phyloP scores from a whole-genome alignment of 2,797 vertebrate species.

The Chrosomus eos region DNA sequence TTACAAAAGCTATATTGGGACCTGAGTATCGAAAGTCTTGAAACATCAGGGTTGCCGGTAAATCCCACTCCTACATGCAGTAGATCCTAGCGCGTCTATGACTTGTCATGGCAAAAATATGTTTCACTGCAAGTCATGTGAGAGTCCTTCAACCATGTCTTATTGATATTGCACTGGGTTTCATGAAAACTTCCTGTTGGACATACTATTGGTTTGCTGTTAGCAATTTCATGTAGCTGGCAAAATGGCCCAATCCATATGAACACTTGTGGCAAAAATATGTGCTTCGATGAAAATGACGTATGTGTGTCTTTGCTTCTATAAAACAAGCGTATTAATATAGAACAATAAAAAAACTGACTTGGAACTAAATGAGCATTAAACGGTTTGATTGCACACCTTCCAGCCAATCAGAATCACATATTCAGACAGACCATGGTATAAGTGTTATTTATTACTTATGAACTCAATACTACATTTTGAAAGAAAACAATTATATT shows the following conservation, averaged over 20 bases:
- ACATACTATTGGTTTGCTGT: neutral
- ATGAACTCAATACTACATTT: neutral
- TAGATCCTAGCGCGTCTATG: neutral
- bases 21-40: neutral
- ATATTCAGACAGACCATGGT: neutral
- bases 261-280: neutral
- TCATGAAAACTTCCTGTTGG: neutral
- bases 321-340: too few species aligned
- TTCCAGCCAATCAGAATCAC: neutral
- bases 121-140: neutral
- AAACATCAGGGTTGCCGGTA: neutral
- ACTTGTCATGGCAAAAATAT: neutral
- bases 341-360: too few species aligned
- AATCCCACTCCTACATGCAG: neutral
- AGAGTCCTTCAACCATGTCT: neutral
- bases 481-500: neutral
- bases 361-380: too few species aligned
- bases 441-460: neutral
- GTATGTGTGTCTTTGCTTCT: too few species aligned
- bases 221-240: neutral
- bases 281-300: neutral
- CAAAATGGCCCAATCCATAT: neutral
- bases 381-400: neutral
- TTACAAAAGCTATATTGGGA: neutral
- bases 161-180: neutral